A percentile compares a stretch with the other conserved stretches of the same genome.
phyloP scores from a whole-genome alignment of 2,888 invertebrate genomes.

The Lasioglossum leucozonium region DNA sequence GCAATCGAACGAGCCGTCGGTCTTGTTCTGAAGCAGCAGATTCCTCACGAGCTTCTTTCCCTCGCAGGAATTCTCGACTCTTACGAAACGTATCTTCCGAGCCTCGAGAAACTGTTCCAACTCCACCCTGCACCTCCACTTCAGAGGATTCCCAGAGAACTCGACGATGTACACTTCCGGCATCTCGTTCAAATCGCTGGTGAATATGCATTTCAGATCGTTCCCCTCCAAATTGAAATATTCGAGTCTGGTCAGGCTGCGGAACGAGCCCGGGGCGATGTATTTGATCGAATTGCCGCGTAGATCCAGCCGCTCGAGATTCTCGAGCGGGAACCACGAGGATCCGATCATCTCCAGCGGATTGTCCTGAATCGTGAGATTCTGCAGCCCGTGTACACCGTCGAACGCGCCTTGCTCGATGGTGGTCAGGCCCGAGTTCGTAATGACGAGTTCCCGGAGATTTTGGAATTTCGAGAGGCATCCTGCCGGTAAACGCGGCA shows the following conservation, averaged over 20 bases:
- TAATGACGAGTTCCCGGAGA: constrained; percentile 69
- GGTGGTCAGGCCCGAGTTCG: constrained; percentile 71
- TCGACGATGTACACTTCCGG: constrained; percentile 70
- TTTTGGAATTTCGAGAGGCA: constrained; percentile 67
- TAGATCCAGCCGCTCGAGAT: constrained; percentile 71
- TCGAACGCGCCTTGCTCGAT: constrained; percentile 72
- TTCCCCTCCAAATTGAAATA: constrained; percentile 78
- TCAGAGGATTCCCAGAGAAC: constrained; percentile 75
- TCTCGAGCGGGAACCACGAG: constrained; percentile 68
- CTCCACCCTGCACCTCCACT: constrained; percentile 77
- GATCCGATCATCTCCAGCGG: constrained; percentile 65
- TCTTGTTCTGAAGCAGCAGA: constrained; percentile 58
- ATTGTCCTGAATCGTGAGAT: constrained; percentile 74
- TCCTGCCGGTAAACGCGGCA: constrained; percentile 64
- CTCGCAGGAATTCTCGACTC: constrained; percentile 69
- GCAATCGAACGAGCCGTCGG: constrained; percentile 57
- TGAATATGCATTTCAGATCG: constrained; percentile 74
- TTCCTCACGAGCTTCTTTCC: constrained; percentile 67
- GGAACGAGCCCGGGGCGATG: constrained; percentile 72
- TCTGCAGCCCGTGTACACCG: constrained; percentile 59
- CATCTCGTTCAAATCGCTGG: constrained; percentile 72
- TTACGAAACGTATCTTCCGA: constrained; percentile 62
- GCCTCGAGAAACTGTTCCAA: constrained; percentile 74
- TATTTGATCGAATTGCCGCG: constrained; percentile 74
- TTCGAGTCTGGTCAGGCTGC: constrained; percentile 61